Conservation (phyloP, 2,888 invertebrate species). For the Chrysomela aeneicollis region DNA sequence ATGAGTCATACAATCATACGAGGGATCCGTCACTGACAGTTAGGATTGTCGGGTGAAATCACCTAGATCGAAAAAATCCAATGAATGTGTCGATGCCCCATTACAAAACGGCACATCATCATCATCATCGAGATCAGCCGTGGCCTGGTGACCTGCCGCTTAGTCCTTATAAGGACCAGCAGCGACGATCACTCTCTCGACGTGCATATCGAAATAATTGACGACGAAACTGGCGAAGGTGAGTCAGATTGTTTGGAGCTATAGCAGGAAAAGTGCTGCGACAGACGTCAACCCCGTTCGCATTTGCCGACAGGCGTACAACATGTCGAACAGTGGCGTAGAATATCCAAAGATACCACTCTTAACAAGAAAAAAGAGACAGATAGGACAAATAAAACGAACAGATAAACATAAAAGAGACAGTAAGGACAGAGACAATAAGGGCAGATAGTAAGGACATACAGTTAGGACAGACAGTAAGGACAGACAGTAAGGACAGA, state of each 20-base stretch:
- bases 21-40: no score
- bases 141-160: conserved; percentile 45
- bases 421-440: no score
- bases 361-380: no score
- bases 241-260: conserved; percentile 29
- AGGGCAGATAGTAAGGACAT: no score
- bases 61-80: no score
- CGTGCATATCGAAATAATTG: conserved; percentile 29
- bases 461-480: no score
- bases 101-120: background rate
- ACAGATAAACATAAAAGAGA: no score
- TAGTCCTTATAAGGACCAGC: conserved; percentile 38
- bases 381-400: no score
- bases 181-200: conserved; percentile 14
- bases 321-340: conserved; percentile 6
- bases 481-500: no score
- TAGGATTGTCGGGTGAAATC: no score
- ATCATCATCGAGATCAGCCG: conserved; percentile 26
- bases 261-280: background rate
- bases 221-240: conserved; percentile 31
- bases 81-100: background rate
- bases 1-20: no score
- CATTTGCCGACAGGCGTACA: conserved; percentile 24
- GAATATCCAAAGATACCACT: no score
- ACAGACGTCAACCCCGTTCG: conserved; percentile 26